Base-by-base conservation (phyloP, 2,113 vertebrate species). In the Pachycephala philippinensis region DNA sequence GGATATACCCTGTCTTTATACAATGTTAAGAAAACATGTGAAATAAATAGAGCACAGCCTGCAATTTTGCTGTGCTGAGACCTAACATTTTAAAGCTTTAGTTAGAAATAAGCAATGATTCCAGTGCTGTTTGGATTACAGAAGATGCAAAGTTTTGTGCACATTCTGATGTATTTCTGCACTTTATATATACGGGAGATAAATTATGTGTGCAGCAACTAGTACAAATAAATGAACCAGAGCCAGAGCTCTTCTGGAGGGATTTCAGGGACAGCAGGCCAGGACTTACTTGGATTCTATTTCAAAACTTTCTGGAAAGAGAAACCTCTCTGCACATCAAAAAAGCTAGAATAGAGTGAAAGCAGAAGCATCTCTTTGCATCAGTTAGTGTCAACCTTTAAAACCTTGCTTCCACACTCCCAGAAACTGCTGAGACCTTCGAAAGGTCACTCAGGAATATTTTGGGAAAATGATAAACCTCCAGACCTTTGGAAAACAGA, bases 271-370 rank as follows among this genome's bases (percentile, higher is more conserved):
- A 96, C 81, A 92, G 37, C 72, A 91, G 80, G 97, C 95, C 97
- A 97, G 96, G 92, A 96, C 83, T 94, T 26, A 84, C 11, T 90
- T 76, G 84, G 87, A 95, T 95, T 95, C 95, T 71, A 49, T 95
- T 97, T 97, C 96, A 97, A 96, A 97, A 93, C 74, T 90, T 91
- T 92, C 59, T 97, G 84, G 94, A 95, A 91, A 56, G 52, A 72
- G 56, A 93, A 85, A 85, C 21, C n/a, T 33, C 57, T 70, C 53
- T 89, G 83, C 52, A 93, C 96, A 93, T n/a, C 42, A 97, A 78
- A 94, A 95, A 88, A 76, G 39, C 75, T 74, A 54, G 84, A 87
- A 79, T 57, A 68, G 89, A 42, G 57, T 71, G 64, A 97, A 92
- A 87, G 78, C 84, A 84, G 87, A 93, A 76, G 69, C 76, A 76